Percentiles rank a stretch among this genome's conserved stretches.
Evolutionary conservation across 2,888 invertebrate species (phyloP).

Genomic region (Caenorhabditis plicata): DNA sequence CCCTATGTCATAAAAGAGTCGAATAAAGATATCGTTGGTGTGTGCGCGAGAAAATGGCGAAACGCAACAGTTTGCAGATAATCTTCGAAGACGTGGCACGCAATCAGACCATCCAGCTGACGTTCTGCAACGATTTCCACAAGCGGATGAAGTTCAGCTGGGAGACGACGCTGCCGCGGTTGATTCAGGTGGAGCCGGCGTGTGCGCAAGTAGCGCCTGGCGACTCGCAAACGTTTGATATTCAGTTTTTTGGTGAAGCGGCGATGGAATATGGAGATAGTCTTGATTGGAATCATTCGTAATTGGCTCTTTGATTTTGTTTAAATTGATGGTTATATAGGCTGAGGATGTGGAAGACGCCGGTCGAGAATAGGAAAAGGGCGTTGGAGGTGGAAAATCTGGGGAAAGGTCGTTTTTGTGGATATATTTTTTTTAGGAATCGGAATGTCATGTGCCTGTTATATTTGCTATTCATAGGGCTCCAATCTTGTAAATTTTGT

Average conservation of each 20-base stretch:
- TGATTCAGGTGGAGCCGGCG: constrained; percentile 10
- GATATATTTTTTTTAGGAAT: no score
- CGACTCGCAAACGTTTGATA: constrained; percentile 14
- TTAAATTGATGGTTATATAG: neutral
- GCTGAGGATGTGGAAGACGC: constrained; percentile 15
- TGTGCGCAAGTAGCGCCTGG: constrained; percentile 12
- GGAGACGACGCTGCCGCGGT: constrained; percentile 12
- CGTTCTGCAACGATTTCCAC: constrained; percentile 7
- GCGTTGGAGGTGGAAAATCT: constrained; percentile 12
- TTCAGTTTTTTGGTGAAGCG: constrained; percentile 22
- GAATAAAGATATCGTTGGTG: constrained; percentile 9
- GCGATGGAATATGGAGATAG: no score
- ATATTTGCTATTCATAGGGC: no score
- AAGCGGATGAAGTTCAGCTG: constrained; percentile 22
- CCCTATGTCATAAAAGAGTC: neutral
- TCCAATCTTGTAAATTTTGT: no score
- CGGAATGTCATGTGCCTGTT: no score
- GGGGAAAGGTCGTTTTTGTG: no score
- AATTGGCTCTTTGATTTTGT: neutral
- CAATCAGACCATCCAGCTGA: constrained; percentile 11
- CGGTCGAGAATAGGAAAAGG: constrained; percentile 20
- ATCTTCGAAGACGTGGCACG: constrained; percentile 20
- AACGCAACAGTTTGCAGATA: constrained; percentile 1
- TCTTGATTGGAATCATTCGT: no score
- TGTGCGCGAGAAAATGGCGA: neutral